These are phyloP conservation scores for Heliconius nattereri DNA, from an alignment of 1,140 invertebrate species.

Conservation along the genomic window DNA sequence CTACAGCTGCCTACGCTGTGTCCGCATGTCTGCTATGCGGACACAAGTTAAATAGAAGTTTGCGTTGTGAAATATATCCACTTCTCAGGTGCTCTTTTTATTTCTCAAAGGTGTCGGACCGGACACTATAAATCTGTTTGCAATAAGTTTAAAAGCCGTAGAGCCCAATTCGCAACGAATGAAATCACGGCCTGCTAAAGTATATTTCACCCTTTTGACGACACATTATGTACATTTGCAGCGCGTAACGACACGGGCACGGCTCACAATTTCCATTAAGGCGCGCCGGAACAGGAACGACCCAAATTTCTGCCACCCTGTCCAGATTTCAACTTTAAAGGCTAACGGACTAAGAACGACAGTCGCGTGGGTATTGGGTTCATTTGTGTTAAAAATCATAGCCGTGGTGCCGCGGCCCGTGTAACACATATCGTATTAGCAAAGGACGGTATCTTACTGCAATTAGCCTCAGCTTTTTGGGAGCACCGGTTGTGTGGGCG, in stretches of 20 bases:
- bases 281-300: constrained; percentile 50
- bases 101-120: constrained; percentile 29
- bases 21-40: too few relatives aligned
- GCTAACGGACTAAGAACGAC: constrained; percentile 33
- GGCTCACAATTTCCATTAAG: constrained; percentile 79
- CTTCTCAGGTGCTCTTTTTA: constrained; percentile 15
- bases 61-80: neutral
- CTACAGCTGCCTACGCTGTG: too few relatives aligned
- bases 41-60: too few relatives aligned
- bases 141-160: constrained; percentile 67
- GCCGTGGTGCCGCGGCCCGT: constrained; percentile 57
- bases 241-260: constrained; percentile 76
- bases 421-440: constrained; percentile 79
- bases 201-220: constrained; percentile 80
- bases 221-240: constrained; percentile 79
- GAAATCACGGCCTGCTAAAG: constrained; percentile 74
- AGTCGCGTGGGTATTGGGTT: constrained; percentile 29
- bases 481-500: constrained; percentile 52
- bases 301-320: constrained; percentile 48
- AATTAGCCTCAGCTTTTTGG: constrained; percentile 75
- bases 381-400: constrained; percentile 49
- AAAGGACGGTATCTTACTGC: constrained; percentile 77
- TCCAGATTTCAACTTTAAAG: constrained; percentile 52
- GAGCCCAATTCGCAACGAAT: constrained; percentile 60
- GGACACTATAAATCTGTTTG: constrained; percentile 43